phyloP scores from a whole-genome alignment of 1,140 invertebrate species.

The Hormaphis cornu region DNA sequence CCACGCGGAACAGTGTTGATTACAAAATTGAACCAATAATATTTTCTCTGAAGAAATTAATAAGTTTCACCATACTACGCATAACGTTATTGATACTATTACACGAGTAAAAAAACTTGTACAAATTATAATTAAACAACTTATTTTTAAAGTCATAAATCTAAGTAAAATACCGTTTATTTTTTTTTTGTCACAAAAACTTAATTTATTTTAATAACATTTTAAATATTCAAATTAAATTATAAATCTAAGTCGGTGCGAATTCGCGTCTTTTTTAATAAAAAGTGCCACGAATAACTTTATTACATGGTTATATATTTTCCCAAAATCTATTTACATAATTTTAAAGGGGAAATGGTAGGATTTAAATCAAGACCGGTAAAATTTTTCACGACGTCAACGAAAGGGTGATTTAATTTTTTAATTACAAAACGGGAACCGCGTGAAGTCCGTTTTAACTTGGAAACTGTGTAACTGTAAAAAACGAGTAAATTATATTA shows the following conservation, averaged over 20 bases:
- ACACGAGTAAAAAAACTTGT: too few relatives aligned
- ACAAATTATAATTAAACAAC: not conserved
- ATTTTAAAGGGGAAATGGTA: not conserved
- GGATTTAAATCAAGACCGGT: not conserved
- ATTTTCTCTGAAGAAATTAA: too few relatives aligned
- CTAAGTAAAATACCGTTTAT: not conserved
- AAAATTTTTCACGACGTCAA: too few relatives aligned
- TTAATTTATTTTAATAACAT: not conserved
- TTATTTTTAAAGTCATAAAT: not conserved
- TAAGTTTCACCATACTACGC: too few relatives aligned
- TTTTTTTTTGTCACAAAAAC: not conserved
- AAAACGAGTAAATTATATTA: too few relatives aligned
- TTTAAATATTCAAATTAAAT: not conserved
- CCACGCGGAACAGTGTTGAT: too few relatives aligned
- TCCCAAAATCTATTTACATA: not conserved
- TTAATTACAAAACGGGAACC: not conserved
- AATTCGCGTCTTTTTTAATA: not conserved
- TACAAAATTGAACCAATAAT: too few relatives aligned
- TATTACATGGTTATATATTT: not conserved
- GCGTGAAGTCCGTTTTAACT: too few relatives aligned
- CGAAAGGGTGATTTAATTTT: not conserved
- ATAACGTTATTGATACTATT: too few relatives aligned
- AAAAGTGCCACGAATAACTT: not conserved
- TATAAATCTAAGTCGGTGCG: not conserved
- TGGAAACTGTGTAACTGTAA: too few relatives aligned